phyloP scores from a whole-genome alignment of 2,113 vertebrate species.

The Poeciliopsis occidentalis region DNA sequence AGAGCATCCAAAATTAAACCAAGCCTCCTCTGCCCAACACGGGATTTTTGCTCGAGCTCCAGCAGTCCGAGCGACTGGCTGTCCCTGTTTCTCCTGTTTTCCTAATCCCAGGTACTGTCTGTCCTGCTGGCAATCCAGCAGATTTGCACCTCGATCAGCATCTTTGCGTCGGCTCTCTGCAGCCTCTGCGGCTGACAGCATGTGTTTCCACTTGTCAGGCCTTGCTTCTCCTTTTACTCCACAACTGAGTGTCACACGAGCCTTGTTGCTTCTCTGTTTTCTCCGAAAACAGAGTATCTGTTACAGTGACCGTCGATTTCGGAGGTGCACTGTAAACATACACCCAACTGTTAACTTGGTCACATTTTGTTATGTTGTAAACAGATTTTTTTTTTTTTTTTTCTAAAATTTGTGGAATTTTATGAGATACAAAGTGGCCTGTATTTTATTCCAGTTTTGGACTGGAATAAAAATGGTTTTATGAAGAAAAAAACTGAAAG shows the following conservation, averaged over 20 bases:
- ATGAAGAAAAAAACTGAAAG: background rate
- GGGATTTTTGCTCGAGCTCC: background rate
- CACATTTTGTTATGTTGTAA: background rate
- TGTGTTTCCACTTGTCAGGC: slow-evolving; percentile 73
- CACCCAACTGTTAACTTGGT: too few species aligned
- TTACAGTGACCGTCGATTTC: background rate
- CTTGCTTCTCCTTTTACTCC: slow-evolving; percentile 28
- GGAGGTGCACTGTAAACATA: background rate
- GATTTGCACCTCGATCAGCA: slow-evolving; percentile 65
- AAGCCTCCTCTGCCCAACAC: background rate
- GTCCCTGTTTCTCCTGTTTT: slow-evolving; percentile 46
- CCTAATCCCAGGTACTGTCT: slow-evolving; percentile 34
- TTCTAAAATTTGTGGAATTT: background rate
- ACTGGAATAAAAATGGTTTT: background rate
- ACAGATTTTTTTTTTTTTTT: background rate
- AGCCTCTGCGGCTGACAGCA: slow-evolving; percentile 53
- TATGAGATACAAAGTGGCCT: background rate
- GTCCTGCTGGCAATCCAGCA: slow-evolving; percentile 37
- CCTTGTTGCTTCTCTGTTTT: slow-evolving; percentile 18
- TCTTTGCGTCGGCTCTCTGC: slow-evolving; percentile 60
- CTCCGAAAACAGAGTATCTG: slow-evolving; percentile 14
- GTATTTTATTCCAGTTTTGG: too few species aligned
- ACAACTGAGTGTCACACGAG: slow-evolving; percentile 43
- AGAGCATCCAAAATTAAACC: background rate
- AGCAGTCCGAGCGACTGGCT: slow-evolving; percentile 4